Conservation (phyloP, 2,797 vertebrate species). For the Oryzias dopingdopingensis region DNA sequence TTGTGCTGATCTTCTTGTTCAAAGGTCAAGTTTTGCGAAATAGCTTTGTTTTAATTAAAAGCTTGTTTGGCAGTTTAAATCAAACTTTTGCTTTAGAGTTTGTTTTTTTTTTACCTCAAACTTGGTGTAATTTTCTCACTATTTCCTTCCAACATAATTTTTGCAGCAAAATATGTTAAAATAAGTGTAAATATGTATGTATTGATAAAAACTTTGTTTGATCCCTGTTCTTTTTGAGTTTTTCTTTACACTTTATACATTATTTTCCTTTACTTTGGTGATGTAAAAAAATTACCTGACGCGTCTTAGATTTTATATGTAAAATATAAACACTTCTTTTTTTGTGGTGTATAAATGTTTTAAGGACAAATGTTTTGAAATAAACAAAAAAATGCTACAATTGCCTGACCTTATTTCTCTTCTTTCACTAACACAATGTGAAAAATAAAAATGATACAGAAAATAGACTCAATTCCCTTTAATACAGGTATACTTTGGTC, state of each 20-base stretch:
- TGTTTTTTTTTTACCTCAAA: not conserved
- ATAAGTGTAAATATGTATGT: no score
- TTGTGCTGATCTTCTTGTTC: conserved; percentile 2
- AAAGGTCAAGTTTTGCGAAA: conserved; percentile 36
- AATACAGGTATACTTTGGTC: no score
- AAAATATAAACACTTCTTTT: not conserved
- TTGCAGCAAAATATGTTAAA: no score
- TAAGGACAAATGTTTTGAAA: conserved; percentile 42
- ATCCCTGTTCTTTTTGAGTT: not conserved
- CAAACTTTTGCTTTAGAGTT: not conserved
- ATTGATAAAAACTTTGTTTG: no score
- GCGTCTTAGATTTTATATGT: not conserved
- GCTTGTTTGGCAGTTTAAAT: conserved; percentile 37
- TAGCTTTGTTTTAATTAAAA: conserved; percentile 7
- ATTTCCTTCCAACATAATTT: not conserved
- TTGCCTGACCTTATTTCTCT: not conserved
- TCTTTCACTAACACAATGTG: not conserved
- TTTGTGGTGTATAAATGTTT: conserved; percentile 5
- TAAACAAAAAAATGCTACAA: conserved; percentile 6
- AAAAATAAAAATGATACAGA: not conserved
- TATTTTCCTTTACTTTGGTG: not conserved
- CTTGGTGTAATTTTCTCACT: not conserved
- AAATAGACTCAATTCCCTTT: not conserved
- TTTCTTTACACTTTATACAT: not conserved
- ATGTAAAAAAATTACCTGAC: conserved; percentile 4